Percentiles rank a stretch among this genome's conserved stretches.
These are phyloP conservation scores for Theretra japonica DNA, from an alignment of 2,888 invertebrate genomes.

Conservation along the genomic window DNA sequence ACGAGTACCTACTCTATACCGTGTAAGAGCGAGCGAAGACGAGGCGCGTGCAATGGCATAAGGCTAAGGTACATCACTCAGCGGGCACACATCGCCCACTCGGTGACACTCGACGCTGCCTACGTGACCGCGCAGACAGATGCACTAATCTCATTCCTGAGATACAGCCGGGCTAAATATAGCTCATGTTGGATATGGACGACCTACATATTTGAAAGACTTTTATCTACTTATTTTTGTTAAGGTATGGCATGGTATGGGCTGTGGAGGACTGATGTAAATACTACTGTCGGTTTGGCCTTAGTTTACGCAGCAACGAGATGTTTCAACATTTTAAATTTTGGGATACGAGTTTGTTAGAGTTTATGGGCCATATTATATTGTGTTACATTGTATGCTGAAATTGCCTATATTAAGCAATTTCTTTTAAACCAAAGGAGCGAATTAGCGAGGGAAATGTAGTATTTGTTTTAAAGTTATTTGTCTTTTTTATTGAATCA, in stretches of 20 bases:
- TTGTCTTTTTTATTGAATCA: neutral
- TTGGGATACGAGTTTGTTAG: no score
- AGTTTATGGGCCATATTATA: no score
- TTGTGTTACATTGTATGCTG: no score
- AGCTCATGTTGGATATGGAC: conserved; percentile 33
- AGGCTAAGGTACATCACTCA: conserved; percentile 46
- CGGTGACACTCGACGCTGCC: conserved; percentile 68
- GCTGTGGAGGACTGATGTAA: neutral
- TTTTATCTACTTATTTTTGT: neutral
- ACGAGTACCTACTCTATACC: neutral
- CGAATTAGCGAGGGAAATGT: no score
- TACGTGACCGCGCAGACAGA: conserved; percentile 80
- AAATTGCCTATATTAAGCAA: no score
- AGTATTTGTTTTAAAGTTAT: neutral
- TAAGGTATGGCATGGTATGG: neutral
- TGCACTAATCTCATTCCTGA: conserved; percentile 69
- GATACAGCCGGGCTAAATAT: conserved; percentile 53
- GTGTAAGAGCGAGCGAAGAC: conserved; percentile 28
- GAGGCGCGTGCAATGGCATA: conserved; percentile 69
- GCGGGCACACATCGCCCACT: conserved; percentile 48
- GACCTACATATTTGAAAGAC: conserved; percentile 21
- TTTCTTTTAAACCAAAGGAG: no score
- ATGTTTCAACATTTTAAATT: no score
- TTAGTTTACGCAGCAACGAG: no score
- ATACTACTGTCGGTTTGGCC: no score